Evolutionary conservation across 2,888 invertebrate species (phyloP).

Genomic region (Conops quadrifasciatus): DNA sequence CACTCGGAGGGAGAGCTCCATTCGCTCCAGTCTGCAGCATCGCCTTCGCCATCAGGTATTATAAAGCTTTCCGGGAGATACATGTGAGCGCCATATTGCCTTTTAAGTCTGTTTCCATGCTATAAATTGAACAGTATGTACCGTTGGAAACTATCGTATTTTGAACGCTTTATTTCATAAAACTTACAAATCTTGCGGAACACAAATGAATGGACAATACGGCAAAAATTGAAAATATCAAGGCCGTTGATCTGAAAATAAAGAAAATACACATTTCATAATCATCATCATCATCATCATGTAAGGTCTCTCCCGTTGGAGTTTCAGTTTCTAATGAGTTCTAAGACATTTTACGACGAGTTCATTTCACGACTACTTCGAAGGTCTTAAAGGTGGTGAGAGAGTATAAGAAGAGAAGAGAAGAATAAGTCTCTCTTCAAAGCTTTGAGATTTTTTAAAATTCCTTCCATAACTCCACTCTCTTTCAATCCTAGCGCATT

Average conservation of each 20-base stretch:
- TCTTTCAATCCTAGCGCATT: too few species aligned
- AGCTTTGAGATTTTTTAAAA: too few species aligned
- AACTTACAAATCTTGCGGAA: constrained; percentile 72
- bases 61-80: constrained; percentile 79
- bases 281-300: constrained; percentile 12
- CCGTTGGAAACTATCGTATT: too few species aligned
- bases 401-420: too few species aligned
- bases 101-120: constrained; percentile 78
- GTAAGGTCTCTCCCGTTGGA: too few species aligned
- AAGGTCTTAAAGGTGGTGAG: too few species aligned
- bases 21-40: constrained; percentile 77
- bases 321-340: too few species aligned
- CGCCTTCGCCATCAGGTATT: constrained; percentile 74
- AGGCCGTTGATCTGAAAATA: constrained; percentile 71
- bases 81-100: constrained; percentile 78
- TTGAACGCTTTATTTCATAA: background rate
- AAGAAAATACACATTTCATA: constrained; percentile 24
- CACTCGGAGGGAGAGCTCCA: constrained; percentile 88
- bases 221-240: constrained; percentile 69
- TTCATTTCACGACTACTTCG: too few species aligned
- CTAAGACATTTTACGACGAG: too few species aligned
- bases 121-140: constrained; percentile 55
- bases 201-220: constrained; percentile 67
- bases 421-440: too few species aligned
- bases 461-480: too few species aligned